These are phyloP conservation scores for Mesoligia furuncula DNA, from an alignment of 2,888 invertebrate species.

Conservation along the genomic window DNA sequence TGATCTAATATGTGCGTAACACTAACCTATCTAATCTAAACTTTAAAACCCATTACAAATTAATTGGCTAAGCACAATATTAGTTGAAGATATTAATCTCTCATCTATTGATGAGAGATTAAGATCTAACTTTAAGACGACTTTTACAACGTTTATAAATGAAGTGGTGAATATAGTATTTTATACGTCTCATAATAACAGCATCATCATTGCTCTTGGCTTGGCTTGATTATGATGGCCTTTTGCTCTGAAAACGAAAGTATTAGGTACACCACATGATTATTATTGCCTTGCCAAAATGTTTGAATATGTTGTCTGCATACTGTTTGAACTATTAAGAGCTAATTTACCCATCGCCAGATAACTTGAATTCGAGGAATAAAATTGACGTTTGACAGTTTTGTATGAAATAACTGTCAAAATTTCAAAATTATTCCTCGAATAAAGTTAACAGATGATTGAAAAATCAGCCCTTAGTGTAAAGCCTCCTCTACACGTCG, in stretches of 20 bases:
- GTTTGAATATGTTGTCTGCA: neutral
- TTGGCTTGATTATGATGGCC: neutral
- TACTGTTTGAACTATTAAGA: neutral
- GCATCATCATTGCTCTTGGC: neutral
- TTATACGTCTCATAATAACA: neutral
- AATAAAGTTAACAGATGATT: too few species aligned
- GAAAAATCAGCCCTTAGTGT: too few species aligned
- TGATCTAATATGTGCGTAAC: neutral
- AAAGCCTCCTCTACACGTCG: too few species aligned
- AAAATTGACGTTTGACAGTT: too few species aligned
- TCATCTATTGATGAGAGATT: too few species aligned
- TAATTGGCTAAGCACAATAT: neutral
- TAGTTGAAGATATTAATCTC: neutral
- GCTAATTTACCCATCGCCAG: too few species aligned
- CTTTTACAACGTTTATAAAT: neutral
- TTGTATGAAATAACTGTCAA: too few species aligned
- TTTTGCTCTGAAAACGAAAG: neutral
- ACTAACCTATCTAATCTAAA: slow-evolving; percentile 2
- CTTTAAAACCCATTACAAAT: neutral
- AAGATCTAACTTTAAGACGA: too few species aligned
- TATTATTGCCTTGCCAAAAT: neutral
- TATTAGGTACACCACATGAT: neutral
- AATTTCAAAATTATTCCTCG: too few species aligned
- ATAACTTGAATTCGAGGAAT: too few species aligned
- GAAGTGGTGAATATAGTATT: neutral